These are phyloP conservation scores for Imbricaverruca yamaguchii DNA, from an alignment of 2,888 invertebrate genomes.

Conservation along the genomic window DNA sequence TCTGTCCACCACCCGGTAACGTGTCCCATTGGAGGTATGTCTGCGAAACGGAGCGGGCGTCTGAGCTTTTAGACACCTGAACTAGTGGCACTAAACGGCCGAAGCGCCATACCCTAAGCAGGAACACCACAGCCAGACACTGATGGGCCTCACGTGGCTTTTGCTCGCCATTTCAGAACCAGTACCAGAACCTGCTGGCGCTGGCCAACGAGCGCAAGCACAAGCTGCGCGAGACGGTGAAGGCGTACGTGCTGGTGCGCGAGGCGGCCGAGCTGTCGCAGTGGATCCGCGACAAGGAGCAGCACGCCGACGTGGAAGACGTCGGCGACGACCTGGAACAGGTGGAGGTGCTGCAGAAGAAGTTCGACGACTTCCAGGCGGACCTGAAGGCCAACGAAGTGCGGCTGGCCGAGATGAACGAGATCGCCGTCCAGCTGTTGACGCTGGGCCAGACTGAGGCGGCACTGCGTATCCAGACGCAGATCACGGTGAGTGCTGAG, in stretches of 20 bases:
- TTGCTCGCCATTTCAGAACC: slow-evolving; percentile 45
- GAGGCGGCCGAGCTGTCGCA: slow-evolving; percentile 95
- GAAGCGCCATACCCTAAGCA: too few species aligned
- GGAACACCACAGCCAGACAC: too few species aligned
- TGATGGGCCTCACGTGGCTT: background rate
- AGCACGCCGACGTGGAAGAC: slow-evolving; percentile 92
- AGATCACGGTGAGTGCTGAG: slow-evolving; percentile 64
- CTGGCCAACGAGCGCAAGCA: slow-evolving; percentile 85
- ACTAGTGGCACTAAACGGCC: too few species aligned
- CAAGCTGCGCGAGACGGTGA: slow-evolving; percentile 94
- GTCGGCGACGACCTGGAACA: slow-evolving; percentile 97
- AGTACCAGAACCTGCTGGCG: slow-evolving; percentile 82
- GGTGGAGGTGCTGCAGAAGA: slow-evolving; percentile 98
- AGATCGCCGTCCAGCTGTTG: slow-evolving; percentile 94
- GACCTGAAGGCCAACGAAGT: slow-evolving; percentile 96
- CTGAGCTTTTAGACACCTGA: too few species aligned
- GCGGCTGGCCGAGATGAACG: slow-evolving; percentile 96
- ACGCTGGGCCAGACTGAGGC: slow-evolving; percentile 97
- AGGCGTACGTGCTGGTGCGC: slow-evolving; percentile 94
- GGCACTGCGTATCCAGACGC: slow-evolving; percentile 94
- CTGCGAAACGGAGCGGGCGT: too few species aligned
- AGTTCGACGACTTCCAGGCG: slow-evolving; percentile 98
- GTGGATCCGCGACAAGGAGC: slow-evolving; percentile 99
- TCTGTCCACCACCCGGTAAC: too few species aligned
- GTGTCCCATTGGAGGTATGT: too few species aligned